Percentiles rank a stretch among this genome's conserved stretches.
Evolutionary conservation across 2,113 vertebrate genomes (phyloP).

Genomic region (Otolemur garnettii): DNA sequence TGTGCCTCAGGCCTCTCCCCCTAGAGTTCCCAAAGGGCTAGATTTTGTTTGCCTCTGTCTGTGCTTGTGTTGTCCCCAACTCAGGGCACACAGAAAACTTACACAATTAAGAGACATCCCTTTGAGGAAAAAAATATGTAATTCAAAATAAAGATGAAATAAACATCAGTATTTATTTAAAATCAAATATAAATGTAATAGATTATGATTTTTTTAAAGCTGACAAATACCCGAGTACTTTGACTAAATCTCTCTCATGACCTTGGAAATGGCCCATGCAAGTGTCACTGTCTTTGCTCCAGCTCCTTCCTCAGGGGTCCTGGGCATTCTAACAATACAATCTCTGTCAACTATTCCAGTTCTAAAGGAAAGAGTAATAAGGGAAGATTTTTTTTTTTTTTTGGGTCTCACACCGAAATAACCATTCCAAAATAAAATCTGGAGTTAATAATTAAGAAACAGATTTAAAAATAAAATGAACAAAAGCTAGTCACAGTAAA

Average conservation of each 20-base stretch:
- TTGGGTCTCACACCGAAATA: background rate
- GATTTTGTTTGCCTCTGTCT: background rate
- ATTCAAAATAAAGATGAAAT: background rate
- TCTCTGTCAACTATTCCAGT: background rate
- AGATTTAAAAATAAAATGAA: background rate
- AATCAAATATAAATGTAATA: constrained; percentile 2
- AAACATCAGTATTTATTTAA: constrained; percentile 16
- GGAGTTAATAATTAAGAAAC: constrained; percentile 42
- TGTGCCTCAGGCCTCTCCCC: background rate
- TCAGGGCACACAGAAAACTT: background rate
- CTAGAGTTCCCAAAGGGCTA: background rate
- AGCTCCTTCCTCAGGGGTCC: background rate
- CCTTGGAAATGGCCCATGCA: background rate
- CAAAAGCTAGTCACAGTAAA: background rate
- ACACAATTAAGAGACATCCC: background rate
- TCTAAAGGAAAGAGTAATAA: background rate
- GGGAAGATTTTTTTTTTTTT: background rate
- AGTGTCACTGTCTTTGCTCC: background rate
- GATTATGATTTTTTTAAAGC: background rate
- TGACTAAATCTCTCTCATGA: background rate
- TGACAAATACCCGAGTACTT: background rate
- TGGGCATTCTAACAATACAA: background rate
- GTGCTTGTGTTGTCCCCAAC: background rate
- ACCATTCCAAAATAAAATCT: background rate
- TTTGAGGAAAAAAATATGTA: constrained; percentile 15